Evolutionary conservation across 2,888 invertebrate genomes (phyloP).

Genomic region (Drosophila fulvimacula): DNA sequence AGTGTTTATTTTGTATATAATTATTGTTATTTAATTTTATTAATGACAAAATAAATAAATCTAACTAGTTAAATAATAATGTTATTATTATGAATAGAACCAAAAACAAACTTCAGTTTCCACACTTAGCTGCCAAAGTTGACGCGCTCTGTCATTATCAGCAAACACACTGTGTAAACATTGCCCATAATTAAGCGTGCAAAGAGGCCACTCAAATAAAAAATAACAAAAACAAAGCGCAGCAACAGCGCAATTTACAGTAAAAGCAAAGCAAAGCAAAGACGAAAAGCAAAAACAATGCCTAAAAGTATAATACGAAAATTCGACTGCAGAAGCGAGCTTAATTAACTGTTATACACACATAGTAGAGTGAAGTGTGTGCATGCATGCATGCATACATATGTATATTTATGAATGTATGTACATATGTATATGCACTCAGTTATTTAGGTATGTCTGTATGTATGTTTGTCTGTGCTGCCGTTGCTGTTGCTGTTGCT

Average conservation of each 20-base stretch:
- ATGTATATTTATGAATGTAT: neutral
- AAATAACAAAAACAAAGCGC: neutral
- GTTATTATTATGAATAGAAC: neutral
- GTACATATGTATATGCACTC: neutral
- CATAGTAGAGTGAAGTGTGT: neutral
- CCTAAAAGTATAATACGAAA: slow-evolving; percentile 61
- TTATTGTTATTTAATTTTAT: neutral
- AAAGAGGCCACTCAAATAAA: neutral
- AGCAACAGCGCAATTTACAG: neutral
- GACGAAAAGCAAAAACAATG: slow-evolving; percentile 13
- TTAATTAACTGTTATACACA: slow-evolving; percentile 1
- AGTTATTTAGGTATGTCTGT: slow-evolving; percentile 9
- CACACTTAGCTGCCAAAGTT: neutral
- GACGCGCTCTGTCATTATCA: neutral
- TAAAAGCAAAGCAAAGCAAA: neutral
- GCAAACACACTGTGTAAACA: slow-evolving; percentile 8
- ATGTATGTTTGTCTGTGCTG: slow-evolving; percentile 2
- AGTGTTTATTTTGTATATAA: neutral
- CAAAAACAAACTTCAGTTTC: neutral
- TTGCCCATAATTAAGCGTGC: neutral
- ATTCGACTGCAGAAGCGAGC: slow-evolving; percentile 7
- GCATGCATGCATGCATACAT: neutral
- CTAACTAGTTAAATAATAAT: neutral
- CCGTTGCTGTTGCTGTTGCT: slow-evolving; percentile 19
- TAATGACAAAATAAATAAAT: too few relatives aligned